These are phyloP conservation scores for Oncorhynchus mykiss DNA, from an alignment of 2,113 vertebrate species.

Conservation along the genomic window DNA sequence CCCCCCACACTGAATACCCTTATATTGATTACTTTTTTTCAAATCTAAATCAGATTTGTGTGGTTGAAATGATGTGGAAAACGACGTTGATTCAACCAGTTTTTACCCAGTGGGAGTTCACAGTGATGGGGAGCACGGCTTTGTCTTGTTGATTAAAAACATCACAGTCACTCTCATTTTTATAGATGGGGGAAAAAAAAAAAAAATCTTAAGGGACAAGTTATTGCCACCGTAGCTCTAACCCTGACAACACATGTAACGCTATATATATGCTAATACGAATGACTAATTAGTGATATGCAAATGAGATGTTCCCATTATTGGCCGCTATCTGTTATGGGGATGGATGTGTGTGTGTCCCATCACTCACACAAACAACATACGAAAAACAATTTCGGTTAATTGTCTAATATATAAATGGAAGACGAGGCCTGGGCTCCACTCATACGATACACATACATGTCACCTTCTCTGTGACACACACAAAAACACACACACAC, in stretches of 20 bases:
- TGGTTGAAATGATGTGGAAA: too few relatives aligned
- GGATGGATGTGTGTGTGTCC: conserved; percentile 44
- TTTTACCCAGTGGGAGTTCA: too few relatives aligned
- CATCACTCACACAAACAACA: conserved; percentile 33
- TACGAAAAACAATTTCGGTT: conserved; percentile 76
- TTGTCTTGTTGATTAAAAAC: conserved; percentile 50
- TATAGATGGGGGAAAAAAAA: conserved; percentile 57
- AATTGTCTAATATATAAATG: conserved; percentile 76
- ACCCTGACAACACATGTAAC: conserved; percentile 58
- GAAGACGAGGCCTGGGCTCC: conserved; percentile 29
- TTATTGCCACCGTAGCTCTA: conserved; percentile 61
- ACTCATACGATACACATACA: neutral
- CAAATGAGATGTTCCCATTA: conserved; percentile 69
- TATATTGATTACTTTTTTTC: too few relatives aligned
- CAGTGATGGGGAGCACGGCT: neutral
- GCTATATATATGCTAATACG: conserved; percentile 75
- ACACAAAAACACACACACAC: neutral
- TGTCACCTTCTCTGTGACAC: conserved; percentile 7
- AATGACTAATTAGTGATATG: conserved; percentile 77
- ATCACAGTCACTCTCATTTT: conserved; percentile 53
- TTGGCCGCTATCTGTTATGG: conserved; percentile 68
- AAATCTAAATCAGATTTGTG: too few relatives aligned
- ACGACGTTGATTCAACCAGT: too few relatives aligned
- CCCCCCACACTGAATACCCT: too few relatives aligned
- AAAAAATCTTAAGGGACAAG: conserved; percentile 62